phyloP scores from a whole-genome alignment of 2,113 vertebrate genomes.

The Cinclus mexicanus region DNA sequence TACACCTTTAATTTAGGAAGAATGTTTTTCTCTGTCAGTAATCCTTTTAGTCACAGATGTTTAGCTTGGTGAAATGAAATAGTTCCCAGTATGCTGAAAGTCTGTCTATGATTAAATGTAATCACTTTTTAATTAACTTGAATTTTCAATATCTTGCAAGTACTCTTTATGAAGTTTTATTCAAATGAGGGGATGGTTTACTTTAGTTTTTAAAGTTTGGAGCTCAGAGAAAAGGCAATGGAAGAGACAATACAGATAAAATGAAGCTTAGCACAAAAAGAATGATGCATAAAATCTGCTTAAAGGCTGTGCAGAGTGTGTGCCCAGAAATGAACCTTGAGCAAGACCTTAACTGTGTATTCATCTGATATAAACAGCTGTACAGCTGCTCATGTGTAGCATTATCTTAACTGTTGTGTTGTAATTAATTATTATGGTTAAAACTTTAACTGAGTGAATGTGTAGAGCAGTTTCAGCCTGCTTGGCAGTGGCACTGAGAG shows the following conservation, averaged over 20 bases:
- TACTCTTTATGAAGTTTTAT: conserved; percentile 35
- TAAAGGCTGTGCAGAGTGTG: background rate
- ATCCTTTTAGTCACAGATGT: conserved; percentile 57
- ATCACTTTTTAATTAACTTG: conserved; percentile 64
- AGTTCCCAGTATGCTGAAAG: conserved; percentile 31
- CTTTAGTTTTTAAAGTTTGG: conserved; percentile 25
- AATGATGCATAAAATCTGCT: background rate
- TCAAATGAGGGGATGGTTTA: conserved; percentile 35
- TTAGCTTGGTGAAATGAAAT: conserved; percentile 49
- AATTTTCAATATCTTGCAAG: conserved; percentile 5
- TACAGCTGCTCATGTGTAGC: background rate
- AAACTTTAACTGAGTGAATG: background rate
- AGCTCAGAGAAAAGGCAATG: background rate
- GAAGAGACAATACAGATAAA: background rate
- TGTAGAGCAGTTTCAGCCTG: background rate
- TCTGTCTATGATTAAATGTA: conserved; percentile 37
- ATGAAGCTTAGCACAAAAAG: background rate
- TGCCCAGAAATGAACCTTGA: background rate
- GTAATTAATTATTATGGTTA: background rate
- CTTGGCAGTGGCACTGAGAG: background rate
- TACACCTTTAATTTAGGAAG: background rate
- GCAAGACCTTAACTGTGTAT: background rate
- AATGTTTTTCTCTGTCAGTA: conserved; percentile 27
- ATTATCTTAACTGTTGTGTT: background rate
- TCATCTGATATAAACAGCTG: background rate